phyloP scores from a whole-genome alignment of 2,888 invertebrate species.

The Eulithis prunata region DNA sequence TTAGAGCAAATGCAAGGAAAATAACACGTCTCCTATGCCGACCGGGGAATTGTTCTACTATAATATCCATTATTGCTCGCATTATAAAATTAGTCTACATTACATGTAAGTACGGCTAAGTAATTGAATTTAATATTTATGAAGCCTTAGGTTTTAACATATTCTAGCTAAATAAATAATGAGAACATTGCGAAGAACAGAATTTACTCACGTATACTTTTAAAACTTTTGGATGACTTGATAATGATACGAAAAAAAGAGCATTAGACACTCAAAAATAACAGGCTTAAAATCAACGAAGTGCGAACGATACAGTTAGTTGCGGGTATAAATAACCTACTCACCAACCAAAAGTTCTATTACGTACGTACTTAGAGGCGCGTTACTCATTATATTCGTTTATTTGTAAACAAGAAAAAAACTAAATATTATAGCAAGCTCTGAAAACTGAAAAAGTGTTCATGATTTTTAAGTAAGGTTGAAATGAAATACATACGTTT shows the following conservation, averaged over 20 bases:
- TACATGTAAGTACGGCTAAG: conserved; percentile 40
- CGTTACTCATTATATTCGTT: too few relatives aligned
- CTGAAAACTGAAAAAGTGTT: too few relatives aligned
- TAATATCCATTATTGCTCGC: conserved; percentile 64
- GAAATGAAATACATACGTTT: too few relatives aligned
- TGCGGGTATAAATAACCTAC: conserved; percentile 57
- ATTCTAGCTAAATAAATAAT: conserved; percentile 15
- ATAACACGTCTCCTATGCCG: conserved; percentile 66
- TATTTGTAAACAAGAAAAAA: too few relatives aligned
- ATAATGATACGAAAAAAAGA: conserved; percentile 40
- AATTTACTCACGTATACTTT: conserved; percentile 3
- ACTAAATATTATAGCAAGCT: too few relatives aligned
- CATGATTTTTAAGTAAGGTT: too few relatives aligned
- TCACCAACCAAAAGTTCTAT: conserved; percentile 57
- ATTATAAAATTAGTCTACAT: conserved; percentile 66
- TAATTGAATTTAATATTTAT: conserved; percentile 32
- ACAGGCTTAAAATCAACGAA: conserved; percentile 66
- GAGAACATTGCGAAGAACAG: neutral
- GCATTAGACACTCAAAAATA: conserved; percentile 46
- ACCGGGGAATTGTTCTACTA: conserved; percentile 63
- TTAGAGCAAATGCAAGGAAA: conserved; percentile 76
- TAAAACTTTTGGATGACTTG: conserved; percentile 30
- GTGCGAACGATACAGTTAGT: conserved; percentile 77
- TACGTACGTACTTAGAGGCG: neutral
- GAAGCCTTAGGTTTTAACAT: conserved; percentile 7